These are phyloP conservation scores for Kobus ellipsiprymnus DNA, from an alignment of 2,113 vertebrate genomes.

Conservation along the genomic window DNA sequence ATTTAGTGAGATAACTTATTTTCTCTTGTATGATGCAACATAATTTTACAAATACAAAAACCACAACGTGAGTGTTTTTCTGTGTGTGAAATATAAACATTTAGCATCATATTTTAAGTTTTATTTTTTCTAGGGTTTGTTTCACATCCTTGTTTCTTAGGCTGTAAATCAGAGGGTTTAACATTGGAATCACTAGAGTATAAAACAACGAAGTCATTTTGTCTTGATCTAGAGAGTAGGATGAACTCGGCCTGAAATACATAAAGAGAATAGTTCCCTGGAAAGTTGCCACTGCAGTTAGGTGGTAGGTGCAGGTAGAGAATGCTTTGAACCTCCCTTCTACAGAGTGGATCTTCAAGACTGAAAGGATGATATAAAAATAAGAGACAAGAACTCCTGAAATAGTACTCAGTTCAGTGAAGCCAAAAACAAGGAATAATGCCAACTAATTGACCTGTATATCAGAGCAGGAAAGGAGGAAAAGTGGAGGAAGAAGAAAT, in stretches of 20 bases:
- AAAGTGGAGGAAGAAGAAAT: conserved; percentile 36
- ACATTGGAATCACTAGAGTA: not conserved
- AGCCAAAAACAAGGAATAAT: conserved; percentile 39
- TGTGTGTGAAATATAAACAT: not conserved
- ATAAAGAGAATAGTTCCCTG: not conserved
- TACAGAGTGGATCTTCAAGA: conserved; percentile 24
- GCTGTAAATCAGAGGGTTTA: not conserved
- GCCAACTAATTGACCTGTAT: conserved; percentile 35
- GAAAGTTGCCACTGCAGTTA: not conserved
- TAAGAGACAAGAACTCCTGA: conserved; percentile 33
- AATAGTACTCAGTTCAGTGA: conserved; percentile 22
- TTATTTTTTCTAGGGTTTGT: not conserved
- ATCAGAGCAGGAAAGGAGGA: conserved; percentile 18
- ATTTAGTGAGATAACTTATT: not conserved
- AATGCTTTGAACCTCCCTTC: not conserved
- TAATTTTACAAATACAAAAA: not conserved
- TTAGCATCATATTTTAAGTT: not conserved
- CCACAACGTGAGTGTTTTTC: not conserved
- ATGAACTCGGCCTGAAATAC: not conserved
- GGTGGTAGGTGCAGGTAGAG: too few species aligned
- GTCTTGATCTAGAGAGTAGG: not conserved
- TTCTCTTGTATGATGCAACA: not conserved
- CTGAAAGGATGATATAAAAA: not conserved
- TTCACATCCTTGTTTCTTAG: not conserved
- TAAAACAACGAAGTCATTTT: not conserved